A percentile compares a stretch with the other conserved stretches of the same genome.
Conservation (phyloP, 1,140 invertebrate genomes). For the Lucilia sericata region DNA sequence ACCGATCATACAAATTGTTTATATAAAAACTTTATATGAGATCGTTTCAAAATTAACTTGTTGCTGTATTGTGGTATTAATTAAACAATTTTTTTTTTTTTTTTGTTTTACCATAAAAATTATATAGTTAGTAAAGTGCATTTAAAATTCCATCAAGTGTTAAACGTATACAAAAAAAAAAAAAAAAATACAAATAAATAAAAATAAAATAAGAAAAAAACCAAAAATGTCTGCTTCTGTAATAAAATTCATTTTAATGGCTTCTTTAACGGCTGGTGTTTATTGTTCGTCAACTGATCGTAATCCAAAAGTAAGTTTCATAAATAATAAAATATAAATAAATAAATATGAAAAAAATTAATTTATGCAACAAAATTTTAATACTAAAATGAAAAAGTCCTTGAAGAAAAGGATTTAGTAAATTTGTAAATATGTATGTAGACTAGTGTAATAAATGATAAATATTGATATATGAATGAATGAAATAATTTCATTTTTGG, state of each 20-base stretch:
- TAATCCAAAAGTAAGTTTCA: conserved; percentile 9
- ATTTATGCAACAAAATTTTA: no score
- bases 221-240: neutral
- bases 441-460: no score
- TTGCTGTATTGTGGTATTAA: neutral
- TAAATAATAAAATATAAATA: neutral
- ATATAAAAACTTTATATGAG: neutral
- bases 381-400: no score
- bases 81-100: neutral
- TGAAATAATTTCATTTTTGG: no score
- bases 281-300: conserved; percentile 2
- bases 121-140: neutral
- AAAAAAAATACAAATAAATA: no score
- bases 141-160: neutral
- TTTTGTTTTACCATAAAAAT: neutral
- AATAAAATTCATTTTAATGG: conserved; percentile 5
- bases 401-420: no score
- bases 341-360: no score
- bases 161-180: neutral
- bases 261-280: neutral
- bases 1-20: no score
- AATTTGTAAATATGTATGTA: no score
- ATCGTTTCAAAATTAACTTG: neutral
- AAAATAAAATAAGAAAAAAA: neutral
- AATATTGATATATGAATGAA: no score